These are phyloP conservation scores for Patella caerulea DNA, from an alignment of 2,888 invertebrate genomes.

Conservation along the genomic window DNA sequence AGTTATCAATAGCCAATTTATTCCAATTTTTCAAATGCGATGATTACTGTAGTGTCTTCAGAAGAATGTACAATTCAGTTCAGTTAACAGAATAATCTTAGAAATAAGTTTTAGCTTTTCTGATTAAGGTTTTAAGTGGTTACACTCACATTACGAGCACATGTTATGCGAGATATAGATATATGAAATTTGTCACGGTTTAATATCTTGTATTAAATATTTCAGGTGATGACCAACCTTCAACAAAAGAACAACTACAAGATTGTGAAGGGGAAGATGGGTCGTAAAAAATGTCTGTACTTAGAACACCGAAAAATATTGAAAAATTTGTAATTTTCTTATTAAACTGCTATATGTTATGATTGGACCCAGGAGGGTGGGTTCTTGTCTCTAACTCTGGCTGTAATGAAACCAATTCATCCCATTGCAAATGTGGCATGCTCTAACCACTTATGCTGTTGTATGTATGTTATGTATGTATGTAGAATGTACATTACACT, in stretches of 20 bases:
- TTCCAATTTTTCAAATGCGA: no score
- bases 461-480: constrained; percentile 13
- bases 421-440: background rate
- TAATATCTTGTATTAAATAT: constrained; percentile 11
- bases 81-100: no score
- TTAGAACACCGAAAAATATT: constrained; percentile 39
- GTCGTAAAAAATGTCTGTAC: constrained; percentile 46
- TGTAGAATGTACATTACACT: constrained; percentile 10
- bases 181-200: no score
- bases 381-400: constrained; percentile 12
- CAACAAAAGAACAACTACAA: constrained; percentile 81
- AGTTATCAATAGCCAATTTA: no score
- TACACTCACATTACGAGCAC: no score
- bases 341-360: constrained; percentile 43
- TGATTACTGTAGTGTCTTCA: no score
- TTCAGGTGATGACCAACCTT: constrained; percentile 87
- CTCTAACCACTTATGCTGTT: constrained; percentile 8
- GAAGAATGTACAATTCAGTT: no score
- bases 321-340: constrained; percentile 40
- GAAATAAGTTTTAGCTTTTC: no score
- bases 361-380: constrained; percentile 29
- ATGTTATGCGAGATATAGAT: no score
- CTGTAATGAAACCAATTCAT: background rate
- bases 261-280: constrained; percentile 93
- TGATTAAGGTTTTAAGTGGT: no score